These are phyloP conservation scores for Campoletis raptor DNA, from an alignment of 2,888 invertebrate species.

Conservation along the genomic window DNA sequence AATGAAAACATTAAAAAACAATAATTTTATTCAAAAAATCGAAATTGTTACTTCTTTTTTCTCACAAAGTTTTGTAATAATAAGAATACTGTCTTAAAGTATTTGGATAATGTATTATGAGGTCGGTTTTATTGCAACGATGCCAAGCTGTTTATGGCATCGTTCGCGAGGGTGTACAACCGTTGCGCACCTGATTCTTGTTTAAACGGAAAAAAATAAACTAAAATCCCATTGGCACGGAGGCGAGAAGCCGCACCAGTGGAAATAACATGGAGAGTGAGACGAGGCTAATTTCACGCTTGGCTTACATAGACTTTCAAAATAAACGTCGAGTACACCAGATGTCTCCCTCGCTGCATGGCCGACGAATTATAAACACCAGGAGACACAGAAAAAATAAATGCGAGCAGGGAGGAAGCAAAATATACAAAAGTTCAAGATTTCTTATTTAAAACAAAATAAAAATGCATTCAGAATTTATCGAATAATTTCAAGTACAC, in stretches of 20 bases:
- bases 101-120: neutral
- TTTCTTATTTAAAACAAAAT: neutral
- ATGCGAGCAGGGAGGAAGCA: neutral
- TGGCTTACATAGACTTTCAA: constrained; percentile 51
- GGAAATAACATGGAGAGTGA: constrained; percentile 51
- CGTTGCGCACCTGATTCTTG: constrained; percentile 42
- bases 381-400: neutral
- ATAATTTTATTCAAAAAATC: neutral
- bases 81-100: neutral
- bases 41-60: neutral
- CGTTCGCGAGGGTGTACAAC: constrained; percentile 35
- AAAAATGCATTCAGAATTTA: neutral
- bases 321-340: constrained; percentile 33
- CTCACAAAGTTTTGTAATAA: neutral
- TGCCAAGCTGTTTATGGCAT: constrained; percentile 38
- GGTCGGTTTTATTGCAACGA: constrained; percentile 18
- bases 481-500: neutral
- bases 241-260: constrained; percentile 29
- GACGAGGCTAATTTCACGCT: constrained; percentile 64
- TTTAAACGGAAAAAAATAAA: constrained; percentile 30
- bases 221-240: constrained; percentile 14
- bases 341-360: constrained; percentile 38
- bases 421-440: neutral
- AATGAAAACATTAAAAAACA: neutral
- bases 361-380: constrained; percentile 14